Base-by-base conservation (phyloP, 1,140 invertebrate genomes). In the Pararge aegeria region DNA sequence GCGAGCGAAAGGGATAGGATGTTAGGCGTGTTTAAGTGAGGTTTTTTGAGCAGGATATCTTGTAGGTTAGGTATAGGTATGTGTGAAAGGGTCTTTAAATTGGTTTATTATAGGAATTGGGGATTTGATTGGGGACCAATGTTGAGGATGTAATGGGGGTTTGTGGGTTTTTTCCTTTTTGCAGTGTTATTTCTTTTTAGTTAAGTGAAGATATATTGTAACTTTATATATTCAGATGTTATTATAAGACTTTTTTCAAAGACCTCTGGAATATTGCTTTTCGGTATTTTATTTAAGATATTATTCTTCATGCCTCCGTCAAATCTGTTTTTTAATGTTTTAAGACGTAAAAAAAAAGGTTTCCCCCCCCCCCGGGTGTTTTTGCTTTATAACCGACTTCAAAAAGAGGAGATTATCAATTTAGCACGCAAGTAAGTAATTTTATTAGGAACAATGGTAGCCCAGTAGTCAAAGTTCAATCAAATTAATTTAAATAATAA, bases 1-100 rank as follows among this genome's bases (percentile, higher is more conserved):
- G 34, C 63, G 42, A 38, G 18, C 3, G 66, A 75, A 21, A 34
- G 61, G 38, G 76, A 75, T 16, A 48, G 49, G 46, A 2, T 51
- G n/a, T 42, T 57, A 21, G 44, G 44, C 44, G 44, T 46, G 44
- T 46, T 42, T 19, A n/a, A 1, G 21, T 30, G 20, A 29, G 54
- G 16, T 55, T 27, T 21, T 56, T 19, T 21, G 1, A 19, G 1
- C 15, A 34, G 49, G 27, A 44, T 34, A 29, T 46, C n/a, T 20
- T 56, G 18, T 38, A 38, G 10, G 34, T 15, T 13, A 38, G 4
- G 5, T 6, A 15, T 38, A 27, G n/a, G n/a, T 34, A 34, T 34
- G 29, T 30, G 12, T 55, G 24, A 16, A 42, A 53, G 42, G 50
- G 24, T 46, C 38, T 53, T 15, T 21, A 55, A 53, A 53, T 64